A percentile compares a stretch with the other conserved stretches of the same genome.
These are phyloP conservation scores for Dicrurus megarhynchus DNA, from an alignment of 2,113 vertebrate species.

Conservation along the genomic window DNA sequence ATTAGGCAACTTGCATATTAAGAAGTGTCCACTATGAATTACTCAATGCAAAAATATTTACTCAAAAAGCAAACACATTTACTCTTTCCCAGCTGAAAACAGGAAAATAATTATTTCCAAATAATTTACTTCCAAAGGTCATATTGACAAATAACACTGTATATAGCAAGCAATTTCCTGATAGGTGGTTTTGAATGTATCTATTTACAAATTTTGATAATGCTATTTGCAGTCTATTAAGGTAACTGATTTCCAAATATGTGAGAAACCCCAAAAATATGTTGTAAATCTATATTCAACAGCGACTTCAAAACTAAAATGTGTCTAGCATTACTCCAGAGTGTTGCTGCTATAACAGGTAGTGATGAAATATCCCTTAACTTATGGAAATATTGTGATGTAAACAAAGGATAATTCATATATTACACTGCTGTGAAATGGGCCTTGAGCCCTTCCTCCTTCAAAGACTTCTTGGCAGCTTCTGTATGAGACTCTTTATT, in stretches of 20 bases:
- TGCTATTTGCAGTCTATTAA: not conserved
- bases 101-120: not conserved
- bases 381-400: not conserved
- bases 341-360: not conserved
- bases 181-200: not conserved
- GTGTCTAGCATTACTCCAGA: not conserved
- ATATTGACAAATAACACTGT: not conserved
- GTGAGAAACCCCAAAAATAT: not conserved
- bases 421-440: not conserved
- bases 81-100: not conserved
- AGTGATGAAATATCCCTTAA: not conserved
- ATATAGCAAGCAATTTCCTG: not conserved
- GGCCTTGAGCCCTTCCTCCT: not conserved
- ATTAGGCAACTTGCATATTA: not conserved
- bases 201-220: not conserved
- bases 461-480: not conserved
- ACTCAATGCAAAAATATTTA: not conserved
- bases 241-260: not conserved
- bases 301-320: not conserved
- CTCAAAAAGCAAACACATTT: not conserved
- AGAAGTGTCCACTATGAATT: not conserved
- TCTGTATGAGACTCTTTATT: not conserved
- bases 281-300: not conserved
- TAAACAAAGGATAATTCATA: not conserved
- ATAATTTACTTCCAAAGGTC: not conserved